phyloP scores from a whole-genome alignment of 30 jellyfish, hydroid and myxozoan genomes.

The Pseudorhiza aurosa region DNA sequence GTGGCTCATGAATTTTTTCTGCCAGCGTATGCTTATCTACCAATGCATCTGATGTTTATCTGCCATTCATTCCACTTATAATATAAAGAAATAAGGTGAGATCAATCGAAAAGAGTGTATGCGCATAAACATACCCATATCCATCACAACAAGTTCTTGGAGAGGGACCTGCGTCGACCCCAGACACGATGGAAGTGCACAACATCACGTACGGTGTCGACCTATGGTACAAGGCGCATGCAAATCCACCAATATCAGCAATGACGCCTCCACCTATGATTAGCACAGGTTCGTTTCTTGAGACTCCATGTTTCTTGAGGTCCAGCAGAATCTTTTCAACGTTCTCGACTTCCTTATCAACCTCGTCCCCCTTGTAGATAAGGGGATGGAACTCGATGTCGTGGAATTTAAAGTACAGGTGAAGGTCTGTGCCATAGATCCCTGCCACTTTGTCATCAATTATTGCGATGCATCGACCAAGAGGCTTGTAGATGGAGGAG shows the following conservation, averaged over 20 bases:
- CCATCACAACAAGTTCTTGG: conserved; percentile 74
- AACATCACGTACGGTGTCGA: conserved; percentile 73
- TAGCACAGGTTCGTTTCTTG: conserved; percentile 66
- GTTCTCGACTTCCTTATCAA: conserved; percentile 55
- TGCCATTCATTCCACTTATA: no score
- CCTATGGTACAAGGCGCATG: conserved; percentile 58
- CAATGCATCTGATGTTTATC: no score
- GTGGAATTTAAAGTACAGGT: conserved; percentile 20
- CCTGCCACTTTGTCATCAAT: conserved; percentile 45
- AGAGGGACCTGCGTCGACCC: conserved; percentile 73
- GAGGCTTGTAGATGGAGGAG: conserved; percentile 43
- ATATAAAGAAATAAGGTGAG: no score
- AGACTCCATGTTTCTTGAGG: conserved; percentile 57
- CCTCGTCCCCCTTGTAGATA: conserved; percentile 60
- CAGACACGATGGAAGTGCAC: conserved; percentile 63
- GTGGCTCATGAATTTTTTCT: no score
- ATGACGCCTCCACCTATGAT: conserved; percentile 67
- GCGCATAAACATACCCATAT: no score
- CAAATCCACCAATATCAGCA: conserved; percentile 69
- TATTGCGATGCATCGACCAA: conserved; percentile 59
- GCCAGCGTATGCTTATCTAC: no score
- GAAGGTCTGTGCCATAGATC: conserved; percentile 25
- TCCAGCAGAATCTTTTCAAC: conserved; percentile 56
- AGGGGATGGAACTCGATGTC: conserved; percentile 14
- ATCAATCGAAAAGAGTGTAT: no score